Evolutionary conservation across 2,797 vertebrate genomes (phyloP).

Genomic region (Enteromius radiatus): DNA sequence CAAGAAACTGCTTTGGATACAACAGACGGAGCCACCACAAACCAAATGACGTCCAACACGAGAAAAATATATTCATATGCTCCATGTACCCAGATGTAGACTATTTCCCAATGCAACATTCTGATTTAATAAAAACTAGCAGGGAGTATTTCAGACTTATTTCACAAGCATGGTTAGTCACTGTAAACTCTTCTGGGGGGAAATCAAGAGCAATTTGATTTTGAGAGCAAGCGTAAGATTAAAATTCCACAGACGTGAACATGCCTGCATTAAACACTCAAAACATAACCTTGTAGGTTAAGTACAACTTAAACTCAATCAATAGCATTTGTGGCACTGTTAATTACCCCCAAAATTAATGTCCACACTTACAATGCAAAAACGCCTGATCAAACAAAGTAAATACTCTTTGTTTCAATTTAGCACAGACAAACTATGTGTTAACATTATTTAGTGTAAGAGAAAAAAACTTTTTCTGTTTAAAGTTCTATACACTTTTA

Average conservation of each 20-base stretch:
- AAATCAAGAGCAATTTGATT: constrained; percentile 47
- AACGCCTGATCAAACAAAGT: not conserved
- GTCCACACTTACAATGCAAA: not conserved
- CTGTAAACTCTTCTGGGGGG: constrained; percentile 33
- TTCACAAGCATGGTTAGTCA: constrained; percentile 26
- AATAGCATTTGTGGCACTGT: not conserved
- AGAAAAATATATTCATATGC: constrained; percentile 33
- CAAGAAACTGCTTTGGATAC: constrained; percentile 64
- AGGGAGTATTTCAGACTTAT: not conserved
- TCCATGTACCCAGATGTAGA: not conserved
- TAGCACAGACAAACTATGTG: not conserved
- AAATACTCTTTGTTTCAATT: not conserved
- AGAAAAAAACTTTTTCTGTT: not conserved
- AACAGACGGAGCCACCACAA: constrained; percentile 54
- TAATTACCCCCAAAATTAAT: not conserved
- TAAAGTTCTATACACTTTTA: not conserved
- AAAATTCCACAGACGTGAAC: constrained; percentile 29
- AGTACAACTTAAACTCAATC: not conserved
- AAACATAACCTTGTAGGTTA: not conserved
- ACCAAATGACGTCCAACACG: constrained; percentile 10
- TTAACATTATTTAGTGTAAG: not conserved
- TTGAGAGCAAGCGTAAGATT: constrained; percentile 22
- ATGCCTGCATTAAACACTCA: constrained; percentile 2
- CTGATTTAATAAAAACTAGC: constrained; percentile 22
- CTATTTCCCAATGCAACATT: constrained; percentile 6